Base-by-base conservation (phyloP, 1,140 invertebrate species). In the Brachystomella parvula region DNA sequence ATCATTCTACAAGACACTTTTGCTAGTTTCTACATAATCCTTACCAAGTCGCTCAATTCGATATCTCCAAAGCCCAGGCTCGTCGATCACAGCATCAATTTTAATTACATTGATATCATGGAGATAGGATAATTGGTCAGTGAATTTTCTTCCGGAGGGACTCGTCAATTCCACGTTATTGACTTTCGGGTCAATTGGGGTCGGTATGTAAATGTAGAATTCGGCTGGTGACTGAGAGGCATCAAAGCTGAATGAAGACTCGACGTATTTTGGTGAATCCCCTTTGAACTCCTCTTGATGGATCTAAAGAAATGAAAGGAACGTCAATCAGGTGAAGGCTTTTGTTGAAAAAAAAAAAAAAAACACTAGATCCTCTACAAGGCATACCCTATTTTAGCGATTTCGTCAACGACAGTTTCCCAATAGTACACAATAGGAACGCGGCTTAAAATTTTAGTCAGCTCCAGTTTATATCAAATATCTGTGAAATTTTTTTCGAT, bases 31-130 rank as follows among this genome's bases (percentile, higher is more conserved):
- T 47, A 15, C 53, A 9, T 21, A 12, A 12, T 24, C 6, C 53
- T 60, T 60, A 60, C 58, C 71, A 29, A 73, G 60, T 39, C 71
- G 56, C 33, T 73, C 59, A 24, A 73, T 73, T 21, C 66, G 49
- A 61, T 73, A 73, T 21, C 33, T n/a, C 71, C 71, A 73, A 53
- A 66, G 44, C 2, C 71, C 71, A n/a, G 66, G 59, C 49, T 70
- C 66, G 56, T 73, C 71, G 47, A 73, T 73, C 15, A 62, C 31
- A 12, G 67, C 72, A 32, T 69, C 69, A 53, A 73, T 71, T 66
- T 73, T 73, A 35, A 73, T 73, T 28, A 73, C 67, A 57, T 73
- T 73, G 60, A 71, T 73, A 30, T 73, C 72, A 30, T 73, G 69
- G 30, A 68, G 62, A 21, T 63, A 39, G 15, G 69, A 71, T 35